These are phyloP conservation scores for Mastomys natalensis DNA, from an alignment of 2,113 vertebrate genomes.

Conservation along the genomic window DNA sequence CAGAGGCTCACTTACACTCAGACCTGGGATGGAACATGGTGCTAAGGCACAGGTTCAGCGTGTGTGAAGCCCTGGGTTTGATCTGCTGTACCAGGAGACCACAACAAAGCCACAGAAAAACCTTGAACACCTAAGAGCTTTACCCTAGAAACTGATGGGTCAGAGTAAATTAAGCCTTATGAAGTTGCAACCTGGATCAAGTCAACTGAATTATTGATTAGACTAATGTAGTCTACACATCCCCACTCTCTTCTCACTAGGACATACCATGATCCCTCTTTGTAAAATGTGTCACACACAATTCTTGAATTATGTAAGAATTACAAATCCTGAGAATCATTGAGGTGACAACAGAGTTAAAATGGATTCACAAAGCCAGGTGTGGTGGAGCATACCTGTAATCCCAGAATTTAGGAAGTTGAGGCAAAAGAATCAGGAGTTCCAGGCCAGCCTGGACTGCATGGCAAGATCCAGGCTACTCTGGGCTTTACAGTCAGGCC, in stretches of 20 bases:
- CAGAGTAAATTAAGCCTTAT: constrained; percentile 8
- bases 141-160: not conserved
- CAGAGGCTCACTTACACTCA: not conserved
- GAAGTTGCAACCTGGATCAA: constrained; percentile 14
- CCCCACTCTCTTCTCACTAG: not conserved
- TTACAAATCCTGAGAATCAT: not conserved
- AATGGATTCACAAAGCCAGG: not conserved
- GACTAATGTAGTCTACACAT: not conserved
- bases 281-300: not conserved
- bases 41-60: not conserved
- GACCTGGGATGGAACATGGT: too few species aligned
- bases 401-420: not conserved
- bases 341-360: not conserved
- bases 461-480: not conserved
- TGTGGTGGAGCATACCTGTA: not conserved
- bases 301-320: constrained; percentile 3
- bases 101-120: not conserved
- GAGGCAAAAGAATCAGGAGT: not conserved
- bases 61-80: not conserved
- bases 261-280: not conserved
- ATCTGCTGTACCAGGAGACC: not conserved
- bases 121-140: not conserved
- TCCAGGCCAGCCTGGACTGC: not conserved
- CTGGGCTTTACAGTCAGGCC: not conserved
- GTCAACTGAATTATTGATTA: constrained; percentile 36